phyloP scores from a whole-genome alignment of 1,140 invertebrate genomes.

The Orussus abietinus region DNA sequence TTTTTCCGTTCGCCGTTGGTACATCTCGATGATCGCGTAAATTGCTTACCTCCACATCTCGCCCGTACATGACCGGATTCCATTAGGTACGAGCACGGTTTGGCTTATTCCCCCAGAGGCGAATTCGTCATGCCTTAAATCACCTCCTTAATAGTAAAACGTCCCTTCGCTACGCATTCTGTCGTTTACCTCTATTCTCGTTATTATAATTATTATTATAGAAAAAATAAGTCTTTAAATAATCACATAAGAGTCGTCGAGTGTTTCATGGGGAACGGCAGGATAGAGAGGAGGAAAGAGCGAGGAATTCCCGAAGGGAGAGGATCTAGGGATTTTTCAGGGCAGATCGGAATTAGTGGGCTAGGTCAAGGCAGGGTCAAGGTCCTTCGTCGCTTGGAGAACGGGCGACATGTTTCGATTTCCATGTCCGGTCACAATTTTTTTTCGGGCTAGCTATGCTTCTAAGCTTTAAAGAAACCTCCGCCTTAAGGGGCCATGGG shows the following conservation, averaged over 20 bases:
- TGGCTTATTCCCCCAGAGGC: slow-evolving; percentile 30
- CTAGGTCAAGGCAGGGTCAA: no score
- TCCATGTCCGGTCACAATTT: no score
- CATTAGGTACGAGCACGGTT: slow-evolving; percentile 22
- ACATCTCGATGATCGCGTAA: slow-evolving; percentile 33
- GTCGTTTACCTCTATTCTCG: slow-evolving; percentile 33
- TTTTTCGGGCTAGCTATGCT: no score
- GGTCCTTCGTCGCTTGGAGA: no score
- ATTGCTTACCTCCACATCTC: slow-evolving; percentile 30
- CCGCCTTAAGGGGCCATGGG: no score
- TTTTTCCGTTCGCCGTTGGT: slow-evolving; percentile 43
- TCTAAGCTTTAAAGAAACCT: no score
- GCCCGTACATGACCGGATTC: slow-evolving; percentile 23
- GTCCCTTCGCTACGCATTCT: slow-evolving; percentile 38
- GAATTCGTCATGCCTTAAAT: slow-evolving; percentile 30
- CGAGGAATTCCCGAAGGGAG: no score
- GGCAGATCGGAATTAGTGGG: no score
- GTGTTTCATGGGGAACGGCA: slow-evolving; percentile 24
- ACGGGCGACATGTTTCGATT: no score
- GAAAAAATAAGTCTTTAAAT: slow-evolving; percentile 55
- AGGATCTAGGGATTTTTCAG: no score
- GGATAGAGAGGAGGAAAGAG: not conserved
- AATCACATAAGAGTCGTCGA: slow-evolving; percentile 50
- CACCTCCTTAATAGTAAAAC: no score
- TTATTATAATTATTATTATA: slow-evolving; percentile 46